These are phyloP conservation scores for Galeopterus variegatus DNA, from an alignment of 2,113 vertebrate genomes.

Conservation along the genomic window DNA sequence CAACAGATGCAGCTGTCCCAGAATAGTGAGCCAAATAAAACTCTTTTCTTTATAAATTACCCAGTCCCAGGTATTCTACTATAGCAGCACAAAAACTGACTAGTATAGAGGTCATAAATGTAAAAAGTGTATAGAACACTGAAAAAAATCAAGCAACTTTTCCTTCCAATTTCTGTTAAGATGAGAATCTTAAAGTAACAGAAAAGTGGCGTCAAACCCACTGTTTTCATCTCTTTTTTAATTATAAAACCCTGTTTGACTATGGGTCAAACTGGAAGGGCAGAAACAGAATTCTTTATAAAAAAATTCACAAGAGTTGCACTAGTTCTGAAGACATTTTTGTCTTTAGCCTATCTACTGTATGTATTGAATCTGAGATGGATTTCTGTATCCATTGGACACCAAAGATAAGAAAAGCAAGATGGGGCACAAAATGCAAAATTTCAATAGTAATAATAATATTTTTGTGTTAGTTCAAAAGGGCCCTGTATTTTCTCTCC, in stretches of 20 bases:
- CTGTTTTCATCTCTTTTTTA: constrained; percentile 88
- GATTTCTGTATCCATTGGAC: constrained; percentile 87
- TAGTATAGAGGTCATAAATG: constrained; percentile 88
- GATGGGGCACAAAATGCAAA: constrained; percentile 88
- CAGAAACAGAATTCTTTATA: constrained; percentile 90
- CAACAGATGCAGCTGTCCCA: no score
- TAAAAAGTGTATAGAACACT: constrained; percentile 90
- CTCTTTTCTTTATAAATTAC: no score
- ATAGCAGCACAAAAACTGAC: no score
- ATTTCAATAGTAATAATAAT: constrained; percentile 94
- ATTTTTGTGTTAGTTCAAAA: constrained; percentile 92
- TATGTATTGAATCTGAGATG: constrained; percentile 75
- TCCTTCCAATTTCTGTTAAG: constrained; percentile 93
- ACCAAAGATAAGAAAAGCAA: constrained; percentile 90
- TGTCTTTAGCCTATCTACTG: constrained; percentile 88
- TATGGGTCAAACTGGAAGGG: constrained; percentile 88
- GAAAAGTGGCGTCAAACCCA: constrained; percentile 89
- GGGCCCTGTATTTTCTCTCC: constrained; percentile 89
- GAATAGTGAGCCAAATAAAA: no score
- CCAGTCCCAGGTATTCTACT: no score
- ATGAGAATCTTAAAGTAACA: constrained; percentile 91
- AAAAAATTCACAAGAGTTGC: constrained; percentile 84
- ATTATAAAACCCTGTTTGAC: constrained; percentile 88
- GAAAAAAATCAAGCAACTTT: constrained; percentile 88
- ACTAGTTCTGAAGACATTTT: constrained; percentile 88